phyloP scores from a whole-genome alignment of 2,113 vertebrate species.

The Otis tarda region DNA sequence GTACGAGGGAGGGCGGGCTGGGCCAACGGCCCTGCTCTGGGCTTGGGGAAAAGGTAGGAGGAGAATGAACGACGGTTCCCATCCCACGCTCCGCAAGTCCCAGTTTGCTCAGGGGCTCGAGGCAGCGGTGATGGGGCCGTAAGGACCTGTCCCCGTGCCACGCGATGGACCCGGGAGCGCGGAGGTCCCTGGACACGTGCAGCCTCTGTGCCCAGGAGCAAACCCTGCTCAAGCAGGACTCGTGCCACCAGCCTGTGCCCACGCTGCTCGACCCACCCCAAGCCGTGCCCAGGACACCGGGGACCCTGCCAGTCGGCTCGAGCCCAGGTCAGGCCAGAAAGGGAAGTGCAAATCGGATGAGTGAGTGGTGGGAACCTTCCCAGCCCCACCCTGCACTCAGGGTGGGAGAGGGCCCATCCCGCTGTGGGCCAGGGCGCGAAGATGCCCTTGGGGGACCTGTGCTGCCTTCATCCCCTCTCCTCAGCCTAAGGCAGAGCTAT shows the following conservation, averaged over 20 bases:
- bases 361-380: background rate
- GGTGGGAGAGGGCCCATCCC: background rate
- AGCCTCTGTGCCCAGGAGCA: background rate
- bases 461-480: background rate
- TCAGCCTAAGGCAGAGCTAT: background rate
- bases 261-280: fast-evolving
- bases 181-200: background rate
- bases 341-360: background rate
- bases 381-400: background rate
- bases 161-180: background rate
- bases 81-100: background rate
- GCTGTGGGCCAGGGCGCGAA: background rate
- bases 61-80: background rate
- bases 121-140: background rate
- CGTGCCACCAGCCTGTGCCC: background rate
- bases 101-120: background rate
- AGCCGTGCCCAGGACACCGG: fast-evolving
- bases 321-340: background rate
- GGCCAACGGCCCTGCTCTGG: fast-evolving
- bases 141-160: background rate
- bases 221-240: background rate
- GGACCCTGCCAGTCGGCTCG: fast-evolving
- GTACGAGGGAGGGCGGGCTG: background rate
- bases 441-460: background rate
- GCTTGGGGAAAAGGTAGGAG: background rate